Evolutionary conservation across 2,113 vertebrate species (phyloP), one percentile per base, ranked within the genome.

Genomic region (Elachura formosa): DNA sequence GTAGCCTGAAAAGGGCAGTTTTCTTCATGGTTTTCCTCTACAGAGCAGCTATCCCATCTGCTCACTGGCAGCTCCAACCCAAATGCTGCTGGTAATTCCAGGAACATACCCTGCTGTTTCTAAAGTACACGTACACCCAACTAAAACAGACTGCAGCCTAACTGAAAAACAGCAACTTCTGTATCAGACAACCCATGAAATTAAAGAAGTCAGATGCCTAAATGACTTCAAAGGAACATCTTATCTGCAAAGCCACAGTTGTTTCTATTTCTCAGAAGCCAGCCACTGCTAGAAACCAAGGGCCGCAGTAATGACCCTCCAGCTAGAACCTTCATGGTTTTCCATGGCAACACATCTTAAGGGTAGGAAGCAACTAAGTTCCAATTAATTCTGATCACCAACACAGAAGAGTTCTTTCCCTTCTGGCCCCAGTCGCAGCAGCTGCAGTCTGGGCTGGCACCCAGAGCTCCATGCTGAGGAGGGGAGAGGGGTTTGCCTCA

Each of bases 401-500:
- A 45, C 72, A 89, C 40, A 14, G 8, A 66, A 63, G 36, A n/a
- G 17, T 41, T 91, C 51, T 82, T 63, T 36, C 58, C 51, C 46
- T 90, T 56, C 67, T 86, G 63, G 63, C 66, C 84, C 43, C 34
- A 48, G 1, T 19, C 41, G 58, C 29, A 68, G 38, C 46, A 74
- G 72, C 68, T 54, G 77, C 77, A 85, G 81, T 3, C 67, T 49
- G 43, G 22, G 67, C 43, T 75, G 69, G 38, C 54, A 58, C 36
- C 28, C 21, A 83, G n/a, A 40, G 45, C 36, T 64, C 49, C 8
- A 3, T 0, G 20, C 9, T n/a, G 43, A 43, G 59, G 34, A 46
- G 19, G 15, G 3, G 9, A 89, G 31, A 68, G 48, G 13, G 76
- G 15, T 1, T 0, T 26, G 36, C 92, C 98, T 98, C 94, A 99